Evolutionary conservation across 2,797 vertebrate genomes (phyloP), one percentile per base, ranked within the genome.

Genomic region (Okamejei kenojei): DNA sequence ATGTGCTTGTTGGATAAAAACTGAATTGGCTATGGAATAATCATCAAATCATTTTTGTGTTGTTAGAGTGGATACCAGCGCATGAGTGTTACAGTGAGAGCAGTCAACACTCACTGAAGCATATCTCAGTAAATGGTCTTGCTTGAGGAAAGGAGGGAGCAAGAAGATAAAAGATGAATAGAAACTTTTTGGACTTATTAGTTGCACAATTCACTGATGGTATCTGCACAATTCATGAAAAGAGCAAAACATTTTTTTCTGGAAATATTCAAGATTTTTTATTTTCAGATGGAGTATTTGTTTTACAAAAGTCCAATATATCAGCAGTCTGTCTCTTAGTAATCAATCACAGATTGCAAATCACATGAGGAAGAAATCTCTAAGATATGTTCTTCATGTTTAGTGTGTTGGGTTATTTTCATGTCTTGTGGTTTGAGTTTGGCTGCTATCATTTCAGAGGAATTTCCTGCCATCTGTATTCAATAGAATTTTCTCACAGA

Each of bases 401-500:
- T 97, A 96, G 96, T 96, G 94, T 93, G 94, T 93, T 93, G 96
- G 97, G 96, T 97, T 97, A 96, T 97, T 97, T 97, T 97, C 97
- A 96, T 98, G 97, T 98, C 97, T 97, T 97, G 98, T 95, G 97
- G 98, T 98, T 98, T 97, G 96, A 96, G 96, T 97, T 98, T 97
- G 97, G 97, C 97, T 97, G 97, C 97, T 98, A 98, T 98, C 97
- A 99, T 98, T 98, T 98, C 96, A 96, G 96, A 98, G 97, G 98
- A 97, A 99, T 98, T 98, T 99, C 98, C 98, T 98, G 97, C 97
- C 98, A 98, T 99, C 98, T 99, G 98, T 95, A 0, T 98, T 97
- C 97, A 98, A 98, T 99, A 97, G 96, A 96, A 97, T 98, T 97
- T 97, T 97, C 97, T 98, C 97, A 97, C 97, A 97, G 97, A 98